phyloP scores from a whole-genome alignment of 1,140 invertebrate genomes.

The Yoshiicerus persimilis region DNA sequence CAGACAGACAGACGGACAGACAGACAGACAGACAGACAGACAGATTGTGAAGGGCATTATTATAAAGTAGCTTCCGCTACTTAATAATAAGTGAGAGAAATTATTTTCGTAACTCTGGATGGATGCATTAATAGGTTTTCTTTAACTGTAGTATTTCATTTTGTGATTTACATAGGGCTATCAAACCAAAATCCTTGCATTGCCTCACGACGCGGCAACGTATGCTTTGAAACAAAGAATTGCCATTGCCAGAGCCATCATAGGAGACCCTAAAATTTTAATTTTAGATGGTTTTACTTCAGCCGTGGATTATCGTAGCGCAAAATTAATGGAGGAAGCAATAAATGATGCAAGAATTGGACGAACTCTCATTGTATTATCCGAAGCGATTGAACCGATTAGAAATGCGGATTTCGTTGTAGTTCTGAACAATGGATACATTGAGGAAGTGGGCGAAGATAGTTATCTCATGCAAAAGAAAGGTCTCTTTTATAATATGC shows the following conservation, averaged over 20 bases:
- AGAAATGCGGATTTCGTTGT: conserved; percentile 23
- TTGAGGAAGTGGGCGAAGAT: conserved; percentile 20
- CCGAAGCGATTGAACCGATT: conserved; percentile 31
- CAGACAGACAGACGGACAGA: too few relatives aligned
- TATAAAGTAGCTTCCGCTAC: too few relatives aligned
- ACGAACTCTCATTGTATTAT: conserved; percentile 28
- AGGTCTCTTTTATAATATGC: conserved; percentile 34
- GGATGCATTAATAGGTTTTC: too few relatives aligned
- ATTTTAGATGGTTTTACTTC: conserved; percentile 60
- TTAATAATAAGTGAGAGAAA: too few relatives aligned
- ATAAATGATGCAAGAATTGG: conserved; percentile 62
- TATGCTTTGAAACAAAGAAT: conserved; percentile 59
- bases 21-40: too few relatives aligned
- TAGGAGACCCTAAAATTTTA: conserved; percentile 57
- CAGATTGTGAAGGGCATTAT: too few relatives aligned
- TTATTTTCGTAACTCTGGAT: too few relatives aligned
- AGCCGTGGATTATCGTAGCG: conserved; percentile 47
- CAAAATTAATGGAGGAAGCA: conserved; percentile 69
- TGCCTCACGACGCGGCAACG: background rate
- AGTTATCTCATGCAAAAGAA: background rate
- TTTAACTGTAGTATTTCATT: background rate
- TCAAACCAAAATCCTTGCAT: background rate
- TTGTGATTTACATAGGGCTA: background rate
- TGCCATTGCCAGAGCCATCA: conserved; percentile 56
- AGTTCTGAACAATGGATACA: conserved; percentile 21